Base-by-base conservation (phyloP, 2,888 invertebrate species). In the Pelosia muscerda region DNA sequence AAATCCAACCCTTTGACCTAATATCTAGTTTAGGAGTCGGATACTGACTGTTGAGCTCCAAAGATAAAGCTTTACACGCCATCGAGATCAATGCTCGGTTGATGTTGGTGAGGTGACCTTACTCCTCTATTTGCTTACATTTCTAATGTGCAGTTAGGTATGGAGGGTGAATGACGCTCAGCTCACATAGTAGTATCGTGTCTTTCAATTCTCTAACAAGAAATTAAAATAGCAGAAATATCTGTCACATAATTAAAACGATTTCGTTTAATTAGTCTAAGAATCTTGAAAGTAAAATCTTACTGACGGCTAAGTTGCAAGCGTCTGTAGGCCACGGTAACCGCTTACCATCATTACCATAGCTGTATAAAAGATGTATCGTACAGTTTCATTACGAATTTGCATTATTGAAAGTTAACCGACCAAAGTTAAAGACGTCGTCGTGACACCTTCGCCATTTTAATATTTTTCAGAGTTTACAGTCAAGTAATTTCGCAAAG, bases 401-500 rank as follows among this genome's bases (percentile, higher is more conserved):
- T 66, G 65, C 66, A 69, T 72, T 74, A 83, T 73, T 72, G 66
- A 81, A 73, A 78, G 68, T 68, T 67, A 68, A 74, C 69, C 64
- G 60, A 63, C 61, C 68, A 74, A 60, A 78, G 79, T 78, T 76
- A 73, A 79, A 70, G 71, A 73, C 55, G 63, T 64, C 61, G 64
- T 62, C 74, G 69, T 67, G 73, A 77, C 73, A 76, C 38, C 69
- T 75, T 71, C 73, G 25, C 74, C 82, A 82, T 84, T 85, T 85
- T 81, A 84, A 88, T 86, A 86, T 84, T 82, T 83, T 81, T 83
- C 79, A 78, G 76, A 81, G 76, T 84, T 78, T 78, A 81, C 81
- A 72, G 73, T 77, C 71, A 80, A 79, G 85, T 86, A 90, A 92
- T 92, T 89, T 84, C 78, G 82, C 82, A 87, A 86, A 91, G 86